These are phyloP conservation scores for Mastomys coucha DNA, from an alignment of 2,113 vertebrate species.

Conservation along the genomic window DNA sequence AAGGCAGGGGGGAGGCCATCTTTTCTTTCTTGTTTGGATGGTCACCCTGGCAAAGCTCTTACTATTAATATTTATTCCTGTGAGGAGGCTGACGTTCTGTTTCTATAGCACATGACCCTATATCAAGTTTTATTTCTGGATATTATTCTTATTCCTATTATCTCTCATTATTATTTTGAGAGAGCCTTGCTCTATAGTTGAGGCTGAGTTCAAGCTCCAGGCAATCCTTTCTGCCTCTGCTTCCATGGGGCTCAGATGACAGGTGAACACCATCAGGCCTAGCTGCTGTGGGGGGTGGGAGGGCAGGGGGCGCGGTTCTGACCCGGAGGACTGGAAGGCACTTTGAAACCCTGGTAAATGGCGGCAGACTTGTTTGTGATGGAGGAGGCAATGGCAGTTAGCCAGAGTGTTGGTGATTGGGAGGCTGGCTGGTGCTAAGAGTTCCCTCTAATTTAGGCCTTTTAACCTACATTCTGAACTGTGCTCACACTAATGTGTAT, in stretches of 20 bases:
- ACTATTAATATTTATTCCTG: neutral
- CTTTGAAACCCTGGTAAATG: conserved; percentile 75
- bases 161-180: neutral
- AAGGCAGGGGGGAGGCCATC: neutral
- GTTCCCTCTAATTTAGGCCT: conserved; percentile 80
- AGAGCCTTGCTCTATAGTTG: neutral
- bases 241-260: neutral
- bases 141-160: neutral
- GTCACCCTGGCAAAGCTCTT: neutral
- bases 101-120: neutral
- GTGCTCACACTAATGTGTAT: conserved; percentile 77
- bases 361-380: conserved; percentile 28
- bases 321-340: neutral
- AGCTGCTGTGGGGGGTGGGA: neutral
- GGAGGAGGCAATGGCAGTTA: conserved; percentile 68
- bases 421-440: conserved; percentile 74
- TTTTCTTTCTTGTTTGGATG: neutral
- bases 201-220: neutral
- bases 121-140: neutral
- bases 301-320: neutral
- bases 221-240: neutral
- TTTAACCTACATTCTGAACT: conserved; percentile 80
- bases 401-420: conserved; percentile 72
- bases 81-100: neutral
- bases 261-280: neutral